Percentiles rank a stretch among this genome's conserved stretches.
Conservation (phyloP, 2,888 invertebrate genomes). For the Leptarthrus brevirostris region DNA sequence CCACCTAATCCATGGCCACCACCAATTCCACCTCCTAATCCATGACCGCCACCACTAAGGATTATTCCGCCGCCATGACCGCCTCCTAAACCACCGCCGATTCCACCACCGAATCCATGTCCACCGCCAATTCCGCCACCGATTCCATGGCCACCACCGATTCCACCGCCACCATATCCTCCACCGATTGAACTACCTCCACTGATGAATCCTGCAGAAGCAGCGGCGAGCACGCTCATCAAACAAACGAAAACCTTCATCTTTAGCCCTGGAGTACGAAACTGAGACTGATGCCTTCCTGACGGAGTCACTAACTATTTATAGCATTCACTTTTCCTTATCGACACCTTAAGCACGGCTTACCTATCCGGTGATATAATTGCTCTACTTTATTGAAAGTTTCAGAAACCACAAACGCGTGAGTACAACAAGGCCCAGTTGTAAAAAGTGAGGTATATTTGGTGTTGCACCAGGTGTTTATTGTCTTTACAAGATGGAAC, state of each 20-base stretch:
- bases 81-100: background rate
- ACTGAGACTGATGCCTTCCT: slow-evolving; percentile 39
- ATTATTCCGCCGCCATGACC: background rate
- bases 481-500: slow-evolving; percentile 23
- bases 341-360: background rate
- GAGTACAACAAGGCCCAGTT: background rate
- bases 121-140: background rate
- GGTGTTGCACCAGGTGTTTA: slow-evolving; percentile 26
- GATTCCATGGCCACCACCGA: background rate
- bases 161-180: background rate
- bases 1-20: background rate
- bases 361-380: slow-evolving; percentile 29
- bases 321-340: slow-evolving; percentile 27
- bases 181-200: slow-evolving; percentile 9
- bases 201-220: slow-evolving; percentile 30
- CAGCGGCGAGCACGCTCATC: slow-evolving; percentile 16
- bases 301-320: slow-evolving; percentile 9
- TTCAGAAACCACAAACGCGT: slow-evolving; percentile 27
- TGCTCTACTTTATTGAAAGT: slow-evolving; percentile 45
- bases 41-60: background rate
- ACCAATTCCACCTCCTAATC: background rate
- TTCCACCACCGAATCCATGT: background rate
- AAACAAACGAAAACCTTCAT: slow-evolving; percentile 48
- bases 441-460: slow-evolving; percentile 15
- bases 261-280: slow-evolving; percentile 15